Conservation (phyloP, 2,797 vertebrate species). For the Spondyliosoma cantharus region DNA sequence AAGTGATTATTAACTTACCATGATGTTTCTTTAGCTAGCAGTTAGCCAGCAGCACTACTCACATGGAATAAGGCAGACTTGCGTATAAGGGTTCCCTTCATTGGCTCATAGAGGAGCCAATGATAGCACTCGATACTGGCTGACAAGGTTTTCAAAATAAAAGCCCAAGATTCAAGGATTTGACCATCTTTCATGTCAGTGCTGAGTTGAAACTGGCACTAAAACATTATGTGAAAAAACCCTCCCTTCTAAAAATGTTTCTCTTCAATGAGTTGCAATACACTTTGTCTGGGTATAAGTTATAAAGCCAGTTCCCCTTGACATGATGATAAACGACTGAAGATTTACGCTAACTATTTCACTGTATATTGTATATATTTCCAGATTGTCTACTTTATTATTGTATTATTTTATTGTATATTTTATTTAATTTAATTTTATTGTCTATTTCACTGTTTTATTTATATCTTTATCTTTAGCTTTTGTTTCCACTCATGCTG, state of each 20-base stretch:
- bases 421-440: no score
- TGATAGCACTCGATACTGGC: constrained; percentile 51
- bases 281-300: neutral
- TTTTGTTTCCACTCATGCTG: no score
- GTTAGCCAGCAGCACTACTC: constrained; percentile 13
- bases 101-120: constrained; percentile 70
- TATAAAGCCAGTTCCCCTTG: neutral
- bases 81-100: constrained; percentile 36
- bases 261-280: neutral
- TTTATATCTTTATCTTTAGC: no score
- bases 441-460: no score
- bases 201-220: neutral
- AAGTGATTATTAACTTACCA: constrained; percentile 61
- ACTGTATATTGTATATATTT: no score
- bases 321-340: neutral
- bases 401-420: no score
- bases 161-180: neutral
- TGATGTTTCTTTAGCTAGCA: constrained; percentile 38
- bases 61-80: constrained; percentile 47
- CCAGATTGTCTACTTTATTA: no score
- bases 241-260: neutral
- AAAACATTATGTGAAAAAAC: neutral
- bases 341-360: no score
- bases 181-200: fast-evolving
- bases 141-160: constrained; percentile 27